Percentiles rank a stretch among this genome's conserved stretches.
These are phyloP conservation scores for Dryocosmus kuriphilus DNA, from an alignment of 2,888 invertebrate genomes.

Conservation along the genomic window DNA sequence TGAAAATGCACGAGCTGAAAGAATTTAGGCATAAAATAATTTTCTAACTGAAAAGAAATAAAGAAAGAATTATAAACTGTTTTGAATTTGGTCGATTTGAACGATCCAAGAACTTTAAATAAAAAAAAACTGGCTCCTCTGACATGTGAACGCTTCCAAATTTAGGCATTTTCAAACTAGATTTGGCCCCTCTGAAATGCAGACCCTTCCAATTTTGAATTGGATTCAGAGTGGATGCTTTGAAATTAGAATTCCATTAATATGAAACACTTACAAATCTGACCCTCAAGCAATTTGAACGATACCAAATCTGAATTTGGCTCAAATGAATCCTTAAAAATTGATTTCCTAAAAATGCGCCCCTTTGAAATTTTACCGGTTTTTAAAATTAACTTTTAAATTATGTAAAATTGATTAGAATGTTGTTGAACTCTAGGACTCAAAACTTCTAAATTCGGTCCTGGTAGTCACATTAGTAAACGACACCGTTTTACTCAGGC, in stretches of 20 bases:
- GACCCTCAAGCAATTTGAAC: too few relatives aligned
- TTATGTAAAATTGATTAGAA: background rate
- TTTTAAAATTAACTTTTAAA: too few relatives aligned
- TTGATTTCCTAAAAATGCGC: background rate
- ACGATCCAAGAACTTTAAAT: too few relatives aligned
- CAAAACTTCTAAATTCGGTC: background rate
- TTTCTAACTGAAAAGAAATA: background rate
- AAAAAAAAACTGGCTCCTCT: too few relatives aligned
- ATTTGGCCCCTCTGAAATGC: background rate
- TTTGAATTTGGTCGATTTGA: background rate
- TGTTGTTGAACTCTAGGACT: background rate
- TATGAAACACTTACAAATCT: too few relatives aligned
- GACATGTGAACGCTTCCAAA: background rate
- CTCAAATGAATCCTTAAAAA: background rate
- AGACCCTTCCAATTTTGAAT: too few relatives aligned
- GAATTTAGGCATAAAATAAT: background rate
- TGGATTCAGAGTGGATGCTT: too few relatives aligned
- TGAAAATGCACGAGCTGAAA: constrained; percentile 76
- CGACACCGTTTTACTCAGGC: constrained; percentile 23
- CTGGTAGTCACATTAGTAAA: constrained; percentile 32
- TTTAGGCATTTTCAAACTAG: background rate
- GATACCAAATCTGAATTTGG: too few relatives aligned
- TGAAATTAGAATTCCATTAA: too few relatives aligned
- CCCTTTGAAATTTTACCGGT: background rate
- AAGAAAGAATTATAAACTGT: background rate